Evolutionary conservation across 2,888 invertebrate species (phyloP).

Genomic region (Amphipoea lucens): DNA sequence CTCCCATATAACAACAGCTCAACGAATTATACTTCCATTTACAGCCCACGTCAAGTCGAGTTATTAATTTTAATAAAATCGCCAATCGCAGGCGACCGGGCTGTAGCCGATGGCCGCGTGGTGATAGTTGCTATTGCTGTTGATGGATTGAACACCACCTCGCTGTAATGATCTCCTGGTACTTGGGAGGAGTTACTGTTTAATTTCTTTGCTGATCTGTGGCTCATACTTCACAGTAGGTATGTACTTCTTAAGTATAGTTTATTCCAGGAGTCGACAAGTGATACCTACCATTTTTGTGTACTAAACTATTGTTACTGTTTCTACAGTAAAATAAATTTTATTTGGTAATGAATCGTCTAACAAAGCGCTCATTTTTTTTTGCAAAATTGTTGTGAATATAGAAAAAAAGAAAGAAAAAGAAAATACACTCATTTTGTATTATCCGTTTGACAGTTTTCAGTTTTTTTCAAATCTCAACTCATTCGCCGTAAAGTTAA

Average conservation of each 20-base stretch:
- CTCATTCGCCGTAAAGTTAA: not conserved
- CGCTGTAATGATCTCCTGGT: conserved; percentile 39
- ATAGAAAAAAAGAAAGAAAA: not conserved
- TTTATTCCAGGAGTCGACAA: not conserved
- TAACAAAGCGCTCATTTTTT: not conserved
- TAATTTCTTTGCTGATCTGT: conserved; percentile 12
- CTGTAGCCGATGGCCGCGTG: not conserved
- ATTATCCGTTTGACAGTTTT: no score
- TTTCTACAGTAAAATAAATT: not conserved
- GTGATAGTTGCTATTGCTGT: conserved; percentile 34
- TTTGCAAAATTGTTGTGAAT: not conserved
- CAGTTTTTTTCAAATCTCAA: not conserved
- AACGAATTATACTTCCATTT: conserved; percentile 50
- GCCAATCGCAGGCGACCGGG: conserved; percentile 26
- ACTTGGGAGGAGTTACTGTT: conserved; percentile 35
- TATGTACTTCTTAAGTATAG: not conserved
- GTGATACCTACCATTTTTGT: not conserved
- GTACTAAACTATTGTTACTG: not conserved
- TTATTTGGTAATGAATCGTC: not conserved
- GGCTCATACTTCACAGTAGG: not conserved
- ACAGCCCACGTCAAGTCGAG: conserved; percentile 45
- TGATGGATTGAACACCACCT: conserved; percentile 53
- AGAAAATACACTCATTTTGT: no score
- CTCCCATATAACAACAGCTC: not conserved
- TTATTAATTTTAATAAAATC: conserved; percentile 74